A percentile compares a stretch with the other conserved stretches of the same genome.
Conservation (phyloP, 1,140 invertebrate species). For the Frieseomelitta varia region DNA sequence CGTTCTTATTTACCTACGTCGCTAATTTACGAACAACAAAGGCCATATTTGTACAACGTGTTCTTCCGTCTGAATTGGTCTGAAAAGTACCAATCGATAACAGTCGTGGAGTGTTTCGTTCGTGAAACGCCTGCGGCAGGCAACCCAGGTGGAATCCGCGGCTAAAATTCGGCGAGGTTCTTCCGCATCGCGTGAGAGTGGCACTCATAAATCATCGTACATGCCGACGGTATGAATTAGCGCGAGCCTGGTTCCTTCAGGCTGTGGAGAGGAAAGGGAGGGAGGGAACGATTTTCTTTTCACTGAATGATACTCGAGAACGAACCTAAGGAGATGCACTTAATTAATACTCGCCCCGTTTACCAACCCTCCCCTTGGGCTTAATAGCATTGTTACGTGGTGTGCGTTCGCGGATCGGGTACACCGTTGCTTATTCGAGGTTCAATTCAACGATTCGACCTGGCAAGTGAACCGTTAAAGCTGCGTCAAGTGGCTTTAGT, state of each 20-base stretch:
- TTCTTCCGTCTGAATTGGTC: neutral
- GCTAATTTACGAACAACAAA: too few relatives aligned
- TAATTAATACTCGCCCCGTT: constrained; percentile 54
- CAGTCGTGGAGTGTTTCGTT: neutral
- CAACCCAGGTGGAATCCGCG: neutral
- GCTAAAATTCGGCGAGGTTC: neutral
- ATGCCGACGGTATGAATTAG: constrained; percentile 28
- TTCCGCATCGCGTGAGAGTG: constrained; percentile 41
- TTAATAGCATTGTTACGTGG: constrained; percentile 34
- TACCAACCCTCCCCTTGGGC: too few relatives aligned
- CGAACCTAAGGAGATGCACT: constrained; percentile 43
- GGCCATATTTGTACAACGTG: neutral
- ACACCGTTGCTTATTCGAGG: constrained; percentile 16
- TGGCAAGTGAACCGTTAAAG: constrained; percentile 64
- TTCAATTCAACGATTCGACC: constrained; percentile 48
- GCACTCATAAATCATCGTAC: constrained; percentile 25
- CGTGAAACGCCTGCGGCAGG: neutral
- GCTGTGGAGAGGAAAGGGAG: neutral
- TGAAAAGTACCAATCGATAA: neutral
- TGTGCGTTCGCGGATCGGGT: constrained; percentile 28
- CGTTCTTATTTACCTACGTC: neutral
- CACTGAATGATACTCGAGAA: constrained; percentile 9
- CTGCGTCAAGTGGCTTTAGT: constrained; percentile 23
- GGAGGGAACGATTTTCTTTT: constrained; percentile 22
- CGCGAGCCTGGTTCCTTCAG: constrained; percentile 7